Evolutionary conservation across 2,113 vertebrate genomes (phyloP).

Genomic region (Centropus unirufus): DNA sequence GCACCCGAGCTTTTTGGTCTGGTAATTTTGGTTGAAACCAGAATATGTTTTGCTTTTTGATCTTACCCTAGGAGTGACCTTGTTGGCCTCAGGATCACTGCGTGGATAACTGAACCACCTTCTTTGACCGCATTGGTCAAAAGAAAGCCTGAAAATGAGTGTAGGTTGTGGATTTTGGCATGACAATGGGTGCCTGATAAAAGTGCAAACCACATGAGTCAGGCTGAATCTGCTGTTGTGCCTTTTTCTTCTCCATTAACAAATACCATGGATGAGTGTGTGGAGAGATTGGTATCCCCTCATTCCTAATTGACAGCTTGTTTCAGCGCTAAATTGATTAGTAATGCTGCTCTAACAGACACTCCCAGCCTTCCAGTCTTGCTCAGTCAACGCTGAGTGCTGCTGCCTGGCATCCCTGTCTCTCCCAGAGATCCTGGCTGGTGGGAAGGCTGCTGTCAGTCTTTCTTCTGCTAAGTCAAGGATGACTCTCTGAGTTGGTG

Average conservation of each 20-base stretch:
- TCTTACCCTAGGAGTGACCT: no score
- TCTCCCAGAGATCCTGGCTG: accelerated
- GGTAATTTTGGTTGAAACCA: no score
- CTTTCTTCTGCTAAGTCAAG: background rate
- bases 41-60: no score
- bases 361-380: background rate
- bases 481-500: background rate
- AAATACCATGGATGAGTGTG: background rate
- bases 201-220: background rate
- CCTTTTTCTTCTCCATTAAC: background rate
- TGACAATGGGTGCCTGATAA: background rate
- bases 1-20: no score
- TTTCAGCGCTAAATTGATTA: background rate
- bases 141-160: no score
- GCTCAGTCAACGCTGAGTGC: background rate
- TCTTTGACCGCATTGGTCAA: no score
- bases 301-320: background rate
- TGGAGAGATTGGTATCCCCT: background rate
- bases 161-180: no score
- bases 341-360: background rate
- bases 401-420: background rate
- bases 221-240: constrained; percentile 12
- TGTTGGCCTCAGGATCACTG: no score
- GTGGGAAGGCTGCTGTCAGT: background rate
- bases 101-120: no score